Base-by-base conservation (phyloP, 2,113 vertebrate genomes). In the Melanotaenia duboulayi region DNA sequence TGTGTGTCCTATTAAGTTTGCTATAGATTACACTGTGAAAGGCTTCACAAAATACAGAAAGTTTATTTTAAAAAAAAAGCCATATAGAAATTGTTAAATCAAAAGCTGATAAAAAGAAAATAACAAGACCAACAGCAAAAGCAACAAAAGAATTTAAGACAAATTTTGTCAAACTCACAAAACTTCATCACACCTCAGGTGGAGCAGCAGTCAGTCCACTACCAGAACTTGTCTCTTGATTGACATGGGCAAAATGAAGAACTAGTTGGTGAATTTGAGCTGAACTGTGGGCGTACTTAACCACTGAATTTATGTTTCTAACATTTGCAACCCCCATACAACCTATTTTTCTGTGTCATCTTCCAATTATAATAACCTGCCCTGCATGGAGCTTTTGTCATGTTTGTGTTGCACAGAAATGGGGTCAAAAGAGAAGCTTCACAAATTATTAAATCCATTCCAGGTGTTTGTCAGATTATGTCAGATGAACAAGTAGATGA, bases 171-270 rank as follows among this genome's bases (percentile, higher is more conserved):
- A 35, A 35, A 8, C 28, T 28, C 32, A 35, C 32, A 35, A 35
- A 35, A 5, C 32, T 35, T 35, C 32, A 28, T 28, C 28, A 35
- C 32, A 3, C 32, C 7, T 35, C 49, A 55, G 83, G 74, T 71
- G 28, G 57, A 62, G 77, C 74, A 58, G 73, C 61, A 70, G 78
- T 83, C 75, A 74, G 65, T 51, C 60, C 19, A 51, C 66, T 65
- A 55, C 62, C 54, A 56, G 60, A 71, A 72, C 71, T 52, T 55
- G 67, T 65, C 57, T 74, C 46, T 48, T 68, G 59, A 71, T 44
- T 35, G 60, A 87, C 59, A 62, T 8, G 22, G 57, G 59, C 28
- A 61, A 67, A 80, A 44, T 80, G 73, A 74, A 52, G 8, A 35
- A 35, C 5, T 9, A 35, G 32, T 35, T 5, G 32, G 8, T 35